Conservation (phyloP, 2,797 vertebrate genomes). For the Gila robusta region DNA sequence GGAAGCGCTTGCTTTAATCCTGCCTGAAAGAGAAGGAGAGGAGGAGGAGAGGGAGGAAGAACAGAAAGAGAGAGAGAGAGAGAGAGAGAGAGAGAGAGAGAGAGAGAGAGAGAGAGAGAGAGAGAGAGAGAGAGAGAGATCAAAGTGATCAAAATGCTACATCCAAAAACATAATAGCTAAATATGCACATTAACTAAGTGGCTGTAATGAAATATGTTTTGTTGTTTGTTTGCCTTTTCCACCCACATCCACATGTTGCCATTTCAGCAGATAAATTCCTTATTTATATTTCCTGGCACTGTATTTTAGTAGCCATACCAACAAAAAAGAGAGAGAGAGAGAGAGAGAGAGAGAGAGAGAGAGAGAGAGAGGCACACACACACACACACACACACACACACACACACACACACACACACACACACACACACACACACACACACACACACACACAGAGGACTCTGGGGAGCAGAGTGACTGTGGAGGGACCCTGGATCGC, state of each 20-base stretch:
- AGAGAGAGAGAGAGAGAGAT: too few species aligned
- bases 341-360: not conserved
- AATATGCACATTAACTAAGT: not conserved
- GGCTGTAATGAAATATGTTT: not conserved
- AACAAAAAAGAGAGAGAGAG: not conserved
- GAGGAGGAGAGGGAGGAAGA: not conserved
- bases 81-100: not conserved
- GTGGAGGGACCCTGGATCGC: not conserved
- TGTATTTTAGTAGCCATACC: too few species aligned
- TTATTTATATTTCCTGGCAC: too few species aligned
- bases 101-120: too few species aligned
- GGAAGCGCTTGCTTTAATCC: conserved; percentile 43
- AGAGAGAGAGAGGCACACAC: not conserved
- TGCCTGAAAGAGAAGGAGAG: not conserved
- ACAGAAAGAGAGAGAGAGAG: not conserved
- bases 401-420: too few species aligned
- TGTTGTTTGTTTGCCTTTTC: conserved; percentile 3
- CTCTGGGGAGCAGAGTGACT: conserved; percentile 19
- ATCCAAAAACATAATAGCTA: not conserved
- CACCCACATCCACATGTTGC: not conserved
- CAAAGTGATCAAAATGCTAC: not conserved
- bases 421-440: too few species aligned
- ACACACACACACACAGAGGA: not conserved
- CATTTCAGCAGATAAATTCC: too few species aligned
- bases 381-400: too few species aligned